Conservation (phyloP, 2,888 invertebrate species). For the Oithona nana region DNA sequence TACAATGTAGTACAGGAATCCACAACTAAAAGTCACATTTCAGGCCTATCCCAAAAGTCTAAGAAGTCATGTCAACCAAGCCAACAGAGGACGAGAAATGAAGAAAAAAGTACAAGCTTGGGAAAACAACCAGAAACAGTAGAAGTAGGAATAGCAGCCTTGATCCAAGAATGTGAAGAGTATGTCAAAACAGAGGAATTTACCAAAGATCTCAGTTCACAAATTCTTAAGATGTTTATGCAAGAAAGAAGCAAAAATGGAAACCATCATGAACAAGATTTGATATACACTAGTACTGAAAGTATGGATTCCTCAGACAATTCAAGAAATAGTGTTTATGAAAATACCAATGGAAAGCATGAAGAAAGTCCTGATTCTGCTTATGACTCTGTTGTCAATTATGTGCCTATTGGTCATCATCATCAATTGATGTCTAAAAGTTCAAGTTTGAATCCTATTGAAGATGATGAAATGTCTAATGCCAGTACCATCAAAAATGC, state of each 20-base stretch:
- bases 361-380: not conserved
- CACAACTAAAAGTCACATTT: no score
- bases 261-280: not conserved
- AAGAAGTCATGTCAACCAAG: no score
- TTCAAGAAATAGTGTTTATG: not conserved
- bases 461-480: not conserved
- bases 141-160: not conserved
- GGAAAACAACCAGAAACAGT: no score
- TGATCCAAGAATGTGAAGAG: slow-evolving; percentile 11
- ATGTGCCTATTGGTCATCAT: not conserved
- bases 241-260: not conserved
- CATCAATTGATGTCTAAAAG: not conserved
- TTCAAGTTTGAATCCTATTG: not conserved
- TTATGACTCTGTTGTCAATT: not conserved
- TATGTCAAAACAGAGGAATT: slow-evolving; percentile 13
- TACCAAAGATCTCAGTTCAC: not conserved
- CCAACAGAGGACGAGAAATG: no score
- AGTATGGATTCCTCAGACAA: not conserved
- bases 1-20: no score
- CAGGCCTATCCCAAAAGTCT: no score
- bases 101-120: no score
- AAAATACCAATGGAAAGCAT: not conserved
- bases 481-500: not conserved
- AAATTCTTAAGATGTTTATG: not conserved
- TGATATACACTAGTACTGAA: not conserved